Percentiles rank a stretch among this genome's conserved stretches.
phyloP scores from a whole-genome alignment of 2,113 vertebrate species.

The Chaetodon auriga region DNA sequence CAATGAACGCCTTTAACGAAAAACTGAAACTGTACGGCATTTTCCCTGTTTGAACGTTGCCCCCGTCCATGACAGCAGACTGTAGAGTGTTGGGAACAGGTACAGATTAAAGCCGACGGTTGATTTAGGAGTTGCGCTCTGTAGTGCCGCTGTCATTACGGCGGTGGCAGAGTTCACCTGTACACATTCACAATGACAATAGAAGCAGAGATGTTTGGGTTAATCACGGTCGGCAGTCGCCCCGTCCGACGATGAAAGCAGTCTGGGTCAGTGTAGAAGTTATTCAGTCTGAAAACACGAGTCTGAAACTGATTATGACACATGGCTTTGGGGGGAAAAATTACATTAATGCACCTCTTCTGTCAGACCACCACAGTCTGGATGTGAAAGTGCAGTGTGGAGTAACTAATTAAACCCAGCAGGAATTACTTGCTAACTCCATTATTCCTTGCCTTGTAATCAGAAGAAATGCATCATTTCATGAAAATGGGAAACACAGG shows the following conservation, averaged over 20 bases:
- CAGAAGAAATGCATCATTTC: not conserved
- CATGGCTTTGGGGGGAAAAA: not conserved
- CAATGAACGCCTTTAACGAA: not conserved
- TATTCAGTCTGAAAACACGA: not conserved
- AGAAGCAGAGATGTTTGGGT: not conserved
- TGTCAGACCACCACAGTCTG: not conserved
- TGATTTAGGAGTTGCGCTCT: not conserved
- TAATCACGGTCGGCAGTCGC: not conserved
- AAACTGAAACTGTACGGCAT: not conserved
- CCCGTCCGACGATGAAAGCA: not conserved
- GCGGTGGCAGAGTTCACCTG: not conserved
- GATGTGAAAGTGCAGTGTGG: not conserved
- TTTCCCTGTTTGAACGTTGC: not conserved
- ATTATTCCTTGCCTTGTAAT: not conserved
- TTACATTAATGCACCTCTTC: not conserved
- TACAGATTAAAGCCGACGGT: not conserved
- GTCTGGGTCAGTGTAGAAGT: not conserved
- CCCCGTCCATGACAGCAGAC: not conserved
- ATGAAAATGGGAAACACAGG: not conserved
- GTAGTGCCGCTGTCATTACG: not conserved
- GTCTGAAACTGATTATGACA: not conserved
- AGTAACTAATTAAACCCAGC: conserved; percentile 5
- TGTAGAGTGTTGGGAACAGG: not conserved
- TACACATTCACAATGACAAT: not conserved
- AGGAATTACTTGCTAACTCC: too few species aligned